phyloP scores from a whole-genome alignment of 2,888 invertebrate species.

The Cyrtodaria siliqua region DNA sequence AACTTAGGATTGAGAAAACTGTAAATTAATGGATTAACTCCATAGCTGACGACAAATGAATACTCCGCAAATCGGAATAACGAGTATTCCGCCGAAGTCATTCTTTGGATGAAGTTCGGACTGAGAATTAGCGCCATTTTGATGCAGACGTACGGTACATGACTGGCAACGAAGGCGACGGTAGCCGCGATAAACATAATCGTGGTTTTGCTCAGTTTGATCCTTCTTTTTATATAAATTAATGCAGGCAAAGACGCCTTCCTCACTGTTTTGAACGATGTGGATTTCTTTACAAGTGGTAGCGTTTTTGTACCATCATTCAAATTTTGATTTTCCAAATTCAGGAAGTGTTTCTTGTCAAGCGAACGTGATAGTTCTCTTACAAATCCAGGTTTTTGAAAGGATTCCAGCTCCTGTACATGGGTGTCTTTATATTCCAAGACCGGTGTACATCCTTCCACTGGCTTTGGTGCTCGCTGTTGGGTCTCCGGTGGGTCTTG shows the following conservation, averaged over 20 bases:
- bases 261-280: constrained; percentile 23
- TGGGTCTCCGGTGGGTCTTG: not conserved
- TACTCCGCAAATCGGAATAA: constrained; percentile 43
- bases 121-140: constrained; percentile 28
- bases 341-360: constrained; percentile 33
- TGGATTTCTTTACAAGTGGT: constrained; percentile 33
- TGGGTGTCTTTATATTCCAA: not conserved
- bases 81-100: constrained; percentile 23
- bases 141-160: constrained; percentile 52
- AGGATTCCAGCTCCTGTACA: not conserved
- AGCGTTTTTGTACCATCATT: constrained; percentile 53
- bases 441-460: not conserved
- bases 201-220: constrained; percentile 55
- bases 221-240: constrained; percentile 23
- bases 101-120: constrained; percentile 10
- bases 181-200: constrained; percentile 62
- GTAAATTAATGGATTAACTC: constrained; percentile 58
- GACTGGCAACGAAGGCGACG: constrained; percentile 50
- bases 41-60: constrained; percentile 57
- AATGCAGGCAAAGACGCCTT: constrained; percentile 31
- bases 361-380: constrained; percentile 54
- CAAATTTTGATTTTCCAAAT: constrained; percentile 18
- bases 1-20: constrained; percentile 59
- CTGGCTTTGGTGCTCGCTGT: too few relatives aligned
- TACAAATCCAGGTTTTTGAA: constrained; percentile 35